Base-by-base conservation (phyloP, 2,797 vertebrate genomes). In the Arrhamphus sclerolepis region DNA sequence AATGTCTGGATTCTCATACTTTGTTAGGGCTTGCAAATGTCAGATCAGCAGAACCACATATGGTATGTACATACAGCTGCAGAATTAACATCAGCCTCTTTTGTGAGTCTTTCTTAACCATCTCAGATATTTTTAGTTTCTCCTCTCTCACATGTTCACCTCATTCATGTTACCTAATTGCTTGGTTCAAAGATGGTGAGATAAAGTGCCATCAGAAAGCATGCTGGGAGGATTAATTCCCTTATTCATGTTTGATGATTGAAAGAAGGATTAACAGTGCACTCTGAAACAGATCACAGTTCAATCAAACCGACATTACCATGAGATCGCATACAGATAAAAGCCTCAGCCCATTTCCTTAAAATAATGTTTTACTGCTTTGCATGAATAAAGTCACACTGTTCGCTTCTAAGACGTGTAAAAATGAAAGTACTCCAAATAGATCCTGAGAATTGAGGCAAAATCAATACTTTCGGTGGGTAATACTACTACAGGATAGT, bases 271-370 rank as follows among this genome's bases (percentile, higher is more conserved):
- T 80, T 74, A 60, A 46, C 44, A 26, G 22, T 1, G 4, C 17
- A 63, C 44, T 22, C 55, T 24, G 55, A 79, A 59, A 43, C 40
- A 47, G 48, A 75, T 66, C 50, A 56, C 46, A 44, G 42, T 73
- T 68, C 55, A 65, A 39, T 70, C 4, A 1, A 34, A 43, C 24
- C 55, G 28, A 31, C 40, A 38, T 20, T 0, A 22, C 1, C 10
- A 48, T 76, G 64, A 62, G 62, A 69, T 78, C 29, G 56, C 16
- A 50, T 9, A 16, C 0, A 64, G 68, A 80, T 70, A 63, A 29
- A 55, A 0, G 13, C 39, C 56, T 60, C n/a, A 49, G 44, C 39
- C 13, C 26, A 29, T 53, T 44, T 1, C 29, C 39, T 22, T 38
- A 44, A 66, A 41, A 53, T 16, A 18, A 41, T 16, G n/a, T 17